Conservation (phyloP, 2,888 invertebrate species). For the Chrysolina haemoptera region DNA sequence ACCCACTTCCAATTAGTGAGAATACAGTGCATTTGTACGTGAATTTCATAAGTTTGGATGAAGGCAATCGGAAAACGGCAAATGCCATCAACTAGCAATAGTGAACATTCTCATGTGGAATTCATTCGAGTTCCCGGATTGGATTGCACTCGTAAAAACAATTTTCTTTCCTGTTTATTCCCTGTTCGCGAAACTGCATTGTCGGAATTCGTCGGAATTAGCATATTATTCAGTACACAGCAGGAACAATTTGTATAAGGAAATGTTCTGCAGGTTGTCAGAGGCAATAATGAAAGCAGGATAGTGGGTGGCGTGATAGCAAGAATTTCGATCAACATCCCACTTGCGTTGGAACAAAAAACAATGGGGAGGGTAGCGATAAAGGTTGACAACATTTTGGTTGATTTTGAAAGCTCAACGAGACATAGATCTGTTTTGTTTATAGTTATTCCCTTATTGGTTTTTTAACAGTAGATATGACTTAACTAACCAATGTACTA, state of each 20-base stretch:
- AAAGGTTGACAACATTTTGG: too few relatives aligned
- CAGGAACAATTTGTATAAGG: background rate
- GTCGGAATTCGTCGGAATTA: background rate
- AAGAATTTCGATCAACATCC: background rate
- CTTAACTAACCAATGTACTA: too few relatives aligned
- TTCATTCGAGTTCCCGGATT: background rate
- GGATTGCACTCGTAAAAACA: conserved; percentile 14
- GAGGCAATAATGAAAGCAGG: background rate
- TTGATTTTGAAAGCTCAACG: too few relatives aligned
- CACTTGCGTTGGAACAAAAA: background rate
- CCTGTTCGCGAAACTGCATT: background rate
- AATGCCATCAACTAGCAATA: conserved; percentile 5
- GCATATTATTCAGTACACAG: conserved; percentile 5
- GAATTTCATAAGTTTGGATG: background rate
- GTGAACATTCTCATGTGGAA: conserved; percentile 2
- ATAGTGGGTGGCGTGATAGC: background rate
- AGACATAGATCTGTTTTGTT: too few relatives aligned
- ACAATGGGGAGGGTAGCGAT: too few relatives aligned
- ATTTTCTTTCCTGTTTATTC: conserved; percentile 1
- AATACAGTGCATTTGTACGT: background rate
- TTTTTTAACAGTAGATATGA: too few relatives aligned
- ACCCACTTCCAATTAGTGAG: conserved; percentile 1
- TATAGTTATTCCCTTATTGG: too few relatives aligned
- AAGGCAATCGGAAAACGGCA: background rate
- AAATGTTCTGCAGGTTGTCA: conserved; percentile 1